Conservation (phyloP, 2,113 vertebrate species). For the Onychorhynchus coronatus region DNA sequence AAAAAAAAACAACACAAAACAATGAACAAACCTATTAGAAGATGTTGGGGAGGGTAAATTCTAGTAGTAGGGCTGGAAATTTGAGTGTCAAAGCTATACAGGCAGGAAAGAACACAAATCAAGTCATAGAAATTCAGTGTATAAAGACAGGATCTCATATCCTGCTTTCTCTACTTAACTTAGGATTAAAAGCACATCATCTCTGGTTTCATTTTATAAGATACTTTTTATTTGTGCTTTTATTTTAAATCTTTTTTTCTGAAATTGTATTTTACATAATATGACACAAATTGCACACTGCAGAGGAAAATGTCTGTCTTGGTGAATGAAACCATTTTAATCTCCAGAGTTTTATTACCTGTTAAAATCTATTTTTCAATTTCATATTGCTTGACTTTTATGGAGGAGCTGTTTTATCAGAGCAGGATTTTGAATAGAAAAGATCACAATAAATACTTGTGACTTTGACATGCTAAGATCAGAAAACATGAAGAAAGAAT, state of each 20-base stretch:
- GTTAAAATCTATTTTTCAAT: constrained; percentile 73
- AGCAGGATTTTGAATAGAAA: constrained; percentile 57
- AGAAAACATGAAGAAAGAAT: constrained; percentile 49
- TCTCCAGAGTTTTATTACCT: constrained; percentile 75
- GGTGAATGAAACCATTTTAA: constrained; percentile 73
- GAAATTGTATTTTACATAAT: constrained; percentile 69
- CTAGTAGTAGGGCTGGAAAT: constrained; percentile 42
- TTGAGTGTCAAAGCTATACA: neutral
- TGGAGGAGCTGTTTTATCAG: constrained; percentile 60
- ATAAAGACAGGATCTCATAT: constrained; percentile 48
- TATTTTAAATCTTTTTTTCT: neutral
- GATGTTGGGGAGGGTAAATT: neutral
- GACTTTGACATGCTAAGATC: constrained; percentile 55
- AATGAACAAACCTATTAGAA: neutral
- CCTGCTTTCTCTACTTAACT: constrained; percentile 41
- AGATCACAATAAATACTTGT: constrained; percentile 71
- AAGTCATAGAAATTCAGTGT: constrained; percentile 7
- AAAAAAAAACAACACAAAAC: neutral
- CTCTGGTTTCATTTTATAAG: constrained; percentile 40
- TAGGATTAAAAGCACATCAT: constrained; percentile 9
- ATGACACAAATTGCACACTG: constrained; percentile 73
- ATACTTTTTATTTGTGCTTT: constrained; percentile 62
- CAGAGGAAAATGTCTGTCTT: constrained; percentile 65
- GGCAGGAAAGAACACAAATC: constrained; percentile 29
- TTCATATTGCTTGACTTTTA: constrained; percentile 73